Conservation (phyloP, 2,797 vertebrate genomes). For the Fistularia commersonii region DNA sequence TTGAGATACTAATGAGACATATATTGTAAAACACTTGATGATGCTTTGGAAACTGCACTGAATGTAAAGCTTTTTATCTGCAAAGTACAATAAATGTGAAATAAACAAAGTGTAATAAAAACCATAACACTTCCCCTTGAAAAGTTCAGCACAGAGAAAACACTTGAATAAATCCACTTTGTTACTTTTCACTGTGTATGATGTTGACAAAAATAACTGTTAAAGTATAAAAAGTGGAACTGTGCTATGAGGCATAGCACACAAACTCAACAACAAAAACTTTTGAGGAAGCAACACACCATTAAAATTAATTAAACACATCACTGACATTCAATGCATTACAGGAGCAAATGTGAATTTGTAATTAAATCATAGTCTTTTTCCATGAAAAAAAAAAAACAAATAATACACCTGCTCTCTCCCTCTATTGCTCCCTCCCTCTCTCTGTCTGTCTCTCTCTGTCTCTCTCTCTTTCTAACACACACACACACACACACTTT, state of each 20-base stretch:
- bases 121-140: neutral
- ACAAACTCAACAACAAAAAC: constrained; percentile 42
- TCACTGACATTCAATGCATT: constrained; percentile 12
- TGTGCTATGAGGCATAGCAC: constrained; percentile 5
- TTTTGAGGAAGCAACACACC: constrained; percentile 32
- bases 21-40: neutral
- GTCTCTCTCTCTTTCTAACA: too few species aligned
- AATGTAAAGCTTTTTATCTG: neutral
- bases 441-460: constrained; percentile 3
- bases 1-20: neutral
- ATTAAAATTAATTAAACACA: constrained; percentile 30
- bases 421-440: too few species aligned
- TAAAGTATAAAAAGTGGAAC: constrained; percentile 24
- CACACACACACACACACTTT: constrained; percentile 34
- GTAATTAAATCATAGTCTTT: constrained; percentile 24
- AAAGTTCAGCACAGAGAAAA: neutral
- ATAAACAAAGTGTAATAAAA: neutral
- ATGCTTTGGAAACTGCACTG: neutral
- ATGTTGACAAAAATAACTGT: neutral
- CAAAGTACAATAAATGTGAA: constrained; percentile 3
- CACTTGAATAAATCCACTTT: too few species aligned
- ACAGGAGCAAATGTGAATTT: constrained; percentile 16
- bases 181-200: neutral
- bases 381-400: constrained; percentile 28
- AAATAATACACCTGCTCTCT: constrained; percentile 46